Percentiles rank a stretch among this genome's conserved stretches.
These are phyloP conservation scores for Nicator chloris DNA, from an alignment of 2,113 vertebrate species.

Conservation along the genomic window DNA sequence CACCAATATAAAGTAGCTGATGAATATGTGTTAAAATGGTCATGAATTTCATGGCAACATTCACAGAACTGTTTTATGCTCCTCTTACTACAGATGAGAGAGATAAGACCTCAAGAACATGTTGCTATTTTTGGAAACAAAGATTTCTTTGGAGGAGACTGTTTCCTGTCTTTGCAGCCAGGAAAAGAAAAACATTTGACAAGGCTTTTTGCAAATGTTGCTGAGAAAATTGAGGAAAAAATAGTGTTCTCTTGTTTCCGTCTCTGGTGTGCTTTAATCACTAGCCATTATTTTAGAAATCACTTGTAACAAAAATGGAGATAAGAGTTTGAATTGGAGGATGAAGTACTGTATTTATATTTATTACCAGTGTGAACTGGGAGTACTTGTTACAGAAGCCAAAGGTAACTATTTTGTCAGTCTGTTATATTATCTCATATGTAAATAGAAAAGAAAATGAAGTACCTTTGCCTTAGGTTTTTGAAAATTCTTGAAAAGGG, in stretches of 20 bases:
- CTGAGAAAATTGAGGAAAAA: neutral
- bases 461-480: neutral
- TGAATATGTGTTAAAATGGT: neutral
- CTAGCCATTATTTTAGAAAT: neutral
- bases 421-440: neutral
- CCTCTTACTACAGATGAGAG: neutral
- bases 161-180: constrained; percentile 14
- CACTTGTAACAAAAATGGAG: neutral
- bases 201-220: neutral
- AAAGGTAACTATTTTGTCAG: neutral
- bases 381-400: neutral
- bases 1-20: neutral
- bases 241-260: neutral
- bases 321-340: neutral
- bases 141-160: neutral
- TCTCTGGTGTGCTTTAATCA: neutral
- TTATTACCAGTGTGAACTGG: neutral
- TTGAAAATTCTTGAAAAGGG: neutral
- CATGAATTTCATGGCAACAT: neutral
- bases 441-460: neutral
- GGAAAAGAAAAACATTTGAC: neutral
- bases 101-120: neutral
- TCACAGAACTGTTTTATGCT: neutral
- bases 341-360: neutral
- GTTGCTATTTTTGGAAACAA: constrained; percentile 20